Evolutionary conservation across 2,113 vertebrate genomes (phyloP).

Genomic region (Psilopsiagon aymara): DNA sequence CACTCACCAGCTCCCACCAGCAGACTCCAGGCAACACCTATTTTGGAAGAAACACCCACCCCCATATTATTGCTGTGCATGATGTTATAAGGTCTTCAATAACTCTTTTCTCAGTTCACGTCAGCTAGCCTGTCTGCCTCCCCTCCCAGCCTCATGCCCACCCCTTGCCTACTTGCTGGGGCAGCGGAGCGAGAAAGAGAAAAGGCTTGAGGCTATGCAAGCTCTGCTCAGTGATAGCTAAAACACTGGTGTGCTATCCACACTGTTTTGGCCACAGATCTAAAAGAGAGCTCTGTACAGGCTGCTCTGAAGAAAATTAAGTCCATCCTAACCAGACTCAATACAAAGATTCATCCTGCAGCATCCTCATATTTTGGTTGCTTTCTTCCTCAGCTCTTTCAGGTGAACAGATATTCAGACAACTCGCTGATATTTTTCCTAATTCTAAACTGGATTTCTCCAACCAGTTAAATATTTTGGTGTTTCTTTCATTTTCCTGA

Average conservation of each 20-base stretch:
- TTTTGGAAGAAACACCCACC: neutral
- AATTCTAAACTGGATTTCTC: neutral
- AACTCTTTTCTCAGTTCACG: neutral
- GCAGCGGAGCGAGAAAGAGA: neutral
- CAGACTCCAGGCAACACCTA: neutral
- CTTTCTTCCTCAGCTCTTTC: neutral
- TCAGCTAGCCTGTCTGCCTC: neutral
- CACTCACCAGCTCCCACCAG: neutral
- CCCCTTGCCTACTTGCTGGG: neutral
- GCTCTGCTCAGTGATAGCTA: neutral
- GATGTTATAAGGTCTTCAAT: no score
- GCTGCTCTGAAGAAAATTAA: neutral
- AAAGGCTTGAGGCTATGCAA: neutral
- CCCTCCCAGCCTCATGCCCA: neutral
- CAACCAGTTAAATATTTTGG: neutral
- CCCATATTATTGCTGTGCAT: accelerated
- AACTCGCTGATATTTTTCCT: neutral
- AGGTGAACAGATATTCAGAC: neutral
- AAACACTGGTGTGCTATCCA: neutral
- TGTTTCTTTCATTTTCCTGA: neutral
- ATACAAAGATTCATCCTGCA: neutral
- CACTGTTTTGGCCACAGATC: neutral
- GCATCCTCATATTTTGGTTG: neutral
- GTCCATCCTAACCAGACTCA: neutral
- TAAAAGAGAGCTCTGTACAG: neutral